phyloP scores from a whole-genome alignment of 2,888 invertebrate genomes.

The Atethmia centrago region DNA sequence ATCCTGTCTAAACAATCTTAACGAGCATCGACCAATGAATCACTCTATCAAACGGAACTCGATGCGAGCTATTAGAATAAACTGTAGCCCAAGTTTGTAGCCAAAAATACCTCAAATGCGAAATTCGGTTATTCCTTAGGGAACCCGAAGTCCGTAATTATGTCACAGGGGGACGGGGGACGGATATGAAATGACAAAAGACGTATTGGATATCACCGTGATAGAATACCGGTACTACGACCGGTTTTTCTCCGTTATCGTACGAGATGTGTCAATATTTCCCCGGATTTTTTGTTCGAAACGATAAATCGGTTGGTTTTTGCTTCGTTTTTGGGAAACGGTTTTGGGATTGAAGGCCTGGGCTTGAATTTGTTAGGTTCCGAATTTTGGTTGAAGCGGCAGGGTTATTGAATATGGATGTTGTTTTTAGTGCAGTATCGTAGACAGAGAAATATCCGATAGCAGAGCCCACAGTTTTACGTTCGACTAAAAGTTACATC shows the following conservation, averaged over 20 bases:
- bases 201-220: conserved; percentile 76
- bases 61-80: conserved; percentile 60
- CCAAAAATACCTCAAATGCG: conserved; percentile 57
- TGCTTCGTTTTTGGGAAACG: conserved; percentile 48
- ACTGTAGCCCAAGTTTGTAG: conserved; percentile 52
- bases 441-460: background rate
- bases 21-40: conserved; percentile 50
- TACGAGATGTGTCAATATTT: conserved; percentile 65
- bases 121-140: conserved; percentile 53
- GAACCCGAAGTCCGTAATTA: conserved; percentile 77
- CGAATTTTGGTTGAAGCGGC: conserved; percentile 23
- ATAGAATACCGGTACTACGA: conserved; percentile 66
- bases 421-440: background rate
- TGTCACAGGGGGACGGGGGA: conserved; percentile 70
- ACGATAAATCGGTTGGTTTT: conserved; percentile 64
- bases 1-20: conserved; percentile 44
- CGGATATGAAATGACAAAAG: conserved; percentile 83
- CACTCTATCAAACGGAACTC: conserved; percentile 51
- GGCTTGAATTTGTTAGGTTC: conserved; percentile 33
- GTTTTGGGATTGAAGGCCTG: conserved; percentile 49
- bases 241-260: conserved; percentile 59
- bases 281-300: conserved; percentile 55
- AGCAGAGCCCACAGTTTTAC: too few species aligned
- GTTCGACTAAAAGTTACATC: too few species aligned
- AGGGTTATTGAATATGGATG: conserved; percentile 39